Evolutionary conservation across 2,888 invertebrate genomes (phyloP).

Genomic region (Seira ritae): DNA sequence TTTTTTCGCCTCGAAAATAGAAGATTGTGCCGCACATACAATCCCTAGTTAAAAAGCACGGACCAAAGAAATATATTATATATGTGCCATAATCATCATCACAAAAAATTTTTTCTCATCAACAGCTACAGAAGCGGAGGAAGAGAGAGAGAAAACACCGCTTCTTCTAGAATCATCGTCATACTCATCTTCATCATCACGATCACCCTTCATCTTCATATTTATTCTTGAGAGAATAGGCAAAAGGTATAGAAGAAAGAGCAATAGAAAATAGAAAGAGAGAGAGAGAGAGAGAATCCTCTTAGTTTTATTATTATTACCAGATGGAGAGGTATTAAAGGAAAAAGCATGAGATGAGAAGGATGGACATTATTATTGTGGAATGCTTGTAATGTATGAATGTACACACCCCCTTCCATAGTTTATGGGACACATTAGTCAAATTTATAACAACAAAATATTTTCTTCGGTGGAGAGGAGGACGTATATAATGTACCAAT

Average conservation of each 20-base stretch:
- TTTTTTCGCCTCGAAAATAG: too few relatives aligned
- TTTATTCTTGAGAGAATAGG: slow-evolving; percentile 17
- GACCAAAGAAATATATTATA: slow-evolving; percentile 48
- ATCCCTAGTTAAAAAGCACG: slow-evolving; percentile 34
- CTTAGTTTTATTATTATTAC: slow-evolving; percentile 48
- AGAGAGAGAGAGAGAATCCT: slow-evolving; percentile 26
- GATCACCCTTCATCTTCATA: neutral
- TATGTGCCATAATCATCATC: slow-evolving; percentile 49
- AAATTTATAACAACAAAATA: slow-evolving; percentile 63
- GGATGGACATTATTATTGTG: slow-evolving; percentile 28
- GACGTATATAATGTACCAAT: too few relatives aligned
- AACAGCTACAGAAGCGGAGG: slow-evolving; percentile 21
- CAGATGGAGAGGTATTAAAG: neutral
- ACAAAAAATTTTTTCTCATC: slow-evolving; percentile 26
- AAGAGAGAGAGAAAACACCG: neutral
- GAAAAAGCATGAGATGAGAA: neutral
- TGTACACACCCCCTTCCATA: slow-evolving; percentile 68
- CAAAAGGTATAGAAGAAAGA: slow-evolving; percentile 43
- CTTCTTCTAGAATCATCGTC: slow-evolving; percentile 37
- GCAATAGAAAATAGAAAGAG: slow-evolving; percentile 19
- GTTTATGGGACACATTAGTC: slow-evolving; percentile 71
- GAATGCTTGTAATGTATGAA: slow-evolving; percentile 20
- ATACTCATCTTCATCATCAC: slow-evolving; percentile 1
- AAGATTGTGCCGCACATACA: too few relatives aligned
- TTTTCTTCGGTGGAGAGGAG: neutral